Percentiles rank a stretch among this genome's conserved stretches.
phyloP scores from a whole-genome alignment of 2,797 vertebrate species.

The Squalus acanthias region DNA sequence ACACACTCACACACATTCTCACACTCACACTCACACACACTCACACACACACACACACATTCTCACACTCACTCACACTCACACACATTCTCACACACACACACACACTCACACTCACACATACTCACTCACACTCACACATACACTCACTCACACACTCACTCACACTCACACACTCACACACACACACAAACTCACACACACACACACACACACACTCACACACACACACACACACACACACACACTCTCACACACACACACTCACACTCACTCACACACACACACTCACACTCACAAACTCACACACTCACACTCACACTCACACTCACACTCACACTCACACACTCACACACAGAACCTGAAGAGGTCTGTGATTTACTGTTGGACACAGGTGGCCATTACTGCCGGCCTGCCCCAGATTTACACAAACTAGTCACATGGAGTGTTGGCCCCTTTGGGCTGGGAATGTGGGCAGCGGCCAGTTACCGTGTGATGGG shows the following conservation, averaged over 20 bases:
- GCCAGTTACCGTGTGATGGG: not conserved
- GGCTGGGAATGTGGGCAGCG: not conserved
- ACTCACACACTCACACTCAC: not conserved
- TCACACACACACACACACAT: too few relatives aligned
- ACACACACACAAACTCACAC: too few relatives aligned
- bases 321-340: not conserved
- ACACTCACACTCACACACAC: too few relatives aligned
- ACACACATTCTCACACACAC: slow-evolving; percentile 39
- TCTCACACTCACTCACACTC: slow-evolving; percentile 34
- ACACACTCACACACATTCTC: not conserved
- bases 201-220: not conserved
- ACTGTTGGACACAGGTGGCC: not conserved
- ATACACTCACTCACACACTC: not conserved
- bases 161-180: too few relatives aligned
- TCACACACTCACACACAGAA: too few relatives aligned
- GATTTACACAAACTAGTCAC: slow-evolving; percentile 44
- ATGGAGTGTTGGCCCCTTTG: not conserved
- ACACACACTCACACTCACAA: too few relatives aligned
- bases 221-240: too few relatives aligned
- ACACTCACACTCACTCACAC: too few relatives aligned
- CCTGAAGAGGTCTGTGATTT: not conserved
- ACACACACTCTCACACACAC: not conserved
- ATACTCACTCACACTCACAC: too few relatives aligned
- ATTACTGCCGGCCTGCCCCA: slow-evolving; percentile 50
- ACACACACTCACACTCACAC: not conserved